Evolutionary conservation across 2,888 invertebrate species (phyloP).

Genomic region (Colostygia pectinataria): DNA sequence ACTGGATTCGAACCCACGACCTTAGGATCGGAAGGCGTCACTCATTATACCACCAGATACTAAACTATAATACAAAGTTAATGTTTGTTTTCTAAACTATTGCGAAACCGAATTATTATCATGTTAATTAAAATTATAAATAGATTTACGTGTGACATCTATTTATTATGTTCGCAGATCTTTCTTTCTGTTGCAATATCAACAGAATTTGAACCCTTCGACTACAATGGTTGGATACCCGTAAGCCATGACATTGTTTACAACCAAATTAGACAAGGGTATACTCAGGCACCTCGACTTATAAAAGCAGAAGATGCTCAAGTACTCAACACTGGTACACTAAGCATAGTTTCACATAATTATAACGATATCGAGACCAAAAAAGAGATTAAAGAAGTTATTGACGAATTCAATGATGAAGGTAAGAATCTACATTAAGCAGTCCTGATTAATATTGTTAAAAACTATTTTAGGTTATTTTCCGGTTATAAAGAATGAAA

Average conservation of each 20-base stretch:
- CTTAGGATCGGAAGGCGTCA: too few relatives aligned
- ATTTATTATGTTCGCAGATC: slow-evolving; percentile 32
- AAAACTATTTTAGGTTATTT: too few relatives aligned
- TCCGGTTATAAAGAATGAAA: too few relatives aligned
- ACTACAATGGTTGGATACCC: slow-evolving; percentile 31
- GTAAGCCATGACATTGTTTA: slow-evolving; percentile 26
- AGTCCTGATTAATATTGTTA: neutral
- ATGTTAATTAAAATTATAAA: too few relatives aligned
- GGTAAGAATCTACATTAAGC: slow-evolving; percentile 1
- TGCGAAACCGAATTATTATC: too few relatives aligned
- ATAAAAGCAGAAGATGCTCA: slow-evolving; percentile 7
- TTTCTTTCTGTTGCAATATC: neutral
- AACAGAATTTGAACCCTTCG: slow-evolving; percentile 12
- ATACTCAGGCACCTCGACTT: neutral
- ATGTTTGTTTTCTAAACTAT: too few relatives aligned
- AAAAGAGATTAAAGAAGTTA: neutral
- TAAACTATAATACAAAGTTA: too few relatives aligned
- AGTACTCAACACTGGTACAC: slow-evolving; percentile 15
- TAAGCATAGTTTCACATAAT: neutral
- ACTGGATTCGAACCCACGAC: too few relatives aligned
- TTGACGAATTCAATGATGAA: neutral
- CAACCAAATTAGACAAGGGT: slow-evolving; percentile 22
- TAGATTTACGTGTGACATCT: too few relatives aligned
- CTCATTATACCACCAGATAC: too few relatives aligned
- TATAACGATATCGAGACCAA: neutral